Percentiles rank a stretch among this genome's conserved stretches.
phyloP scores from a whole-genome alignment of 2,888 invertebrate species.

The Pseudococcus longispinus region DNA sequence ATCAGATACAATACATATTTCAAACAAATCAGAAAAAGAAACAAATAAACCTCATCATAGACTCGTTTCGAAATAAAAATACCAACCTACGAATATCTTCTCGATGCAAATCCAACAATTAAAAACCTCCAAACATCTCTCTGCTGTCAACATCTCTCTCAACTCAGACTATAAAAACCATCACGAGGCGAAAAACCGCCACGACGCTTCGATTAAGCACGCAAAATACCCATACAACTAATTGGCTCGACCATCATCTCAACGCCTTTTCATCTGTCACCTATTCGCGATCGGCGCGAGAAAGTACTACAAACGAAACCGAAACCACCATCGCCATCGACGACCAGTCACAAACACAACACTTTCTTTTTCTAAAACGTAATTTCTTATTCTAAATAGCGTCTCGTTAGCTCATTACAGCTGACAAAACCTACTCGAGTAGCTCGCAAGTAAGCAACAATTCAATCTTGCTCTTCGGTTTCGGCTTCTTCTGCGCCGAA shows the following conservation, averaged over 20 bases:
- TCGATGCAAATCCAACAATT: too few relatives aligned
- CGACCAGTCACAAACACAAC: conserved; percentile 6
- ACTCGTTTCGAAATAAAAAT: too few relatives aligned
- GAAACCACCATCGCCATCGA: not conserved
- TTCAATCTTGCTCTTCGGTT: too few relatives aligned
- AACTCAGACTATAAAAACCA: too few relatives aligned
- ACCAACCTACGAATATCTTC: too few relatives aligned
- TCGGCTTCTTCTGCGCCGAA: not conserved
- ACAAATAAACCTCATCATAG: too few relatives aligned
- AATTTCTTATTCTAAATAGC: not conserved
- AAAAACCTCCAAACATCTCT: too few relatives aligned
- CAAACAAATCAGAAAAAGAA: too few relatives aligned
- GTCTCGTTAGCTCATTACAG: not conserved
- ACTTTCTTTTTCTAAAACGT: conserved; percentile 4
- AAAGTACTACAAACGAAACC: conserved; percentile 16
- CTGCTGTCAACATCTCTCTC: too few relatives aligned
- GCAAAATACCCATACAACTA: not conserved
- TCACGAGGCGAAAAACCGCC: too few relatives aligned
- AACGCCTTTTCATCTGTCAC: not conserved
- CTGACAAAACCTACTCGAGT: not conserved
- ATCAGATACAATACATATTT: too few relatives aligned
- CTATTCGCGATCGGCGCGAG: not conserved
- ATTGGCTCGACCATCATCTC: not conserved
- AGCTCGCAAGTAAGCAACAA: not conserved
- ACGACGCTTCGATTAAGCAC: not conserved